Evolutionary conservation across 2,888 invertebrate genomes (phyloP).

Genomic region (Oscheius myriophilus): DNA sequence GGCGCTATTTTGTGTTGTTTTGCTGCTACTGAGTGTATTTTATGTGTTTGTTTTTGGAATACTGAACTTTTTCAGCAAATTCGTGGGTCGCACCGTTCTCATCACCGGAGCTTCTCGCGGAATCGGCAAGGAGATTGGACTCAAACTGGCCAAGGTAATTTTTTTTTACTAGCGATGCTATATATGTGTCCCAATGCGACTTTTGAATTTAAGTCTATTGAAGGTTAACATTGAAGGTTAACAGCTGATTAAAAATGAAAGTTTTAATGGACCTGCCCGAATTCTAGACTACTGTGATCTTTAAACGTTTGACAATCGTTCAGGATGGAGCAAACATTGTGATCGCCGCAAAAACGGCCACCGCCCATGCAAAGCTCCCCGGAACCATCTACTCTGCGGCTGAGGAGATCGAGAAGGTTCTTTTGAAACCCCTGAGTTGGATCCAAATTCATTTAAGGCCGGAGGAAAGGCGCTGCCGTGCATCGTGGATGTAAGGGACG

Average conservation of each 20-base stretch:
- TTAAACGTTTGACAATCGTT: too few species aligned
- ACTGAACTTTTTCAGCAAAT: constrained; percentile 35
- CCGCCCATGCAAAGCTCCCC: constrained; percentile 87
- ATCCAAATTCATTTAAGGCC: constrained; percentile 31
- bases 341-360: constrained; percentile 89
- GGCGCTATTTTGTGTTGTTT: not conserved
- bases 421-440: not conserved
- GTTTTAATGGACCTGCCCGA: too few species aligned
- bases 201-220: not conserved
- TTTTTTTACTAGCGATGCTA: too few species aligned
- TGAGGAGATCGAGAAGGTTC: constrained; percentile 79
- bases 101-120: constrained; percentile 53
- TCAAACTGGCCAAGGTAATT: constrained; percentile 48
- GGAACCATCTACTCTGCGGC: constrained; percentile 91
- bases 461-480: constrained; percentile 73
- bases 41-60: not conserved
- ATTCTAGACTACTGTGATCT: too few species aligned
- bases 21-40: constrained; percentile 20
- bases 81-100: constrained; percentile 44
- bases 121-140: constrained; percentile 53
- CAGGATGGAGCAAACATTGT: constrained; percentile 89
- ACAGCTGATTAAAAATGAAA: too few species aligned
- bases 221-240: not conserved
- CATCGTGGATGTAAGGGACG: constrained; percentile 87
- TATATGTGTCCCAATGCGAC: not conserved